These are phyloP conservation scores for Drosophila mimica DNA, from an alignment of 2,888 invertebrate genomes.

Conservation along the genomic window DNA sequence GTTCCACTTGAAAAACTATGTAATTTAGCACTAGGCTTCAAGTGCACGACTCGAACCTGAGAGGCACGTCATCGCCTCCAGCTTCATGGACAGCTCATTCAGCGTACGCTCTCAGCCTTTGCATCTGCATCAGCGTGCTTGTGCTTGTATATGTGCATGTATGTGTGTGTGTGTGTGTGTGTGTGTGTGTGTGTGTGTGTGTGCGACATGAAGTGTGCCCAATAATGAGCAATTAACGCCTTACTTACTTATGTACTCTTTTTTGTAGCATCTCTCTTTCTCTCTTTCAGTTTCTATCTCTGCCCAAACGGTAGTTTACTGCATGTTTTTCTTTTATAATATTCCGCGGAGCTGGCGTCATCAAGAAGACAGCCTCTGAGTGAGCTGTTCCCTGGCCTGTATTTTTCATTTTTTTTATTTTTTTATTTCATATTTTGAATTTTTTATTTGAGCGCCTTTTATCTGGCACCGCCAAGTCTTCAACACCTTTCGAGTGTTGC, in stretches of 20 bases:
- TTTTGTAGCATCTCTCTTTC: constrained; percentile 25
- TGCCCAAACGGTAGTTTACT: constrained; percentile 71
- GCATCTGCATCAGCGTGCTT: constrained; percentile 59
- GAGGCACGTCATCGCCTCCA: constrained; percentile 58
- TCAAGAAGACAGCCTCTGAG: constrained; percentile 51
- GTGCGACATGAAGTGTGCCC: constrained; percentile 84
- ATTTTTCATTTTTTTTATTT: constrained; percentile 12
- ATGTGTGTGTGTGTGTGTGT: constrained; percentile 46
- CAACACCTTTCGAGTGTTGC: constrained; percentile 76
- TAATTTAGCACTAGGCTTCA: constrained; percentile 78
- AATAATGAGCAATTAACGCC: constrained; percentile 84
- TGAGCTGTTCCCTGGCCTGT: constrained; percentile 68
- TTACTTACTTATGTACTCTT: constrained; percentile 71
- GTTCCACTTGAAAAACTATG: constrained; percentile 81
- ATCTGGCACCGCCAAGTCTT: constrained; percentile 81
- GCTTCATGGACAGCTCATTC: constrained; percentile 73
- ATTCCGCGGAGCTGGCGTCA: constrained; percentile 56
- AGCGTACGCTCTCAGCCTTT: constrained; percentile 31
- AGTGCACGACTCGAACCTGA: constrained; percentile 51
- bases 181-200: constrained; percentile 52
- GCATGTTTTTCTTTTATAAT: constrained; percentile 65
- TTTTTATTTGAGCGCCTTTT: constrained; percentile 72
- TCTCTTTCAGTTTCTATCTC: constrained; percentile 18
- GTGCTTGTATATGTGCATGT: constrained; percentile 6
- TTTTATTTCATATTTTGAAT: constrained; percentile 19